A percentile compares a stretch with the other conserved stretches of the same genome.
phyloP scores from a whole-genome alignment of 2,888 invertebrate genomes.

The Keiferia lycopersicella region DNA sequence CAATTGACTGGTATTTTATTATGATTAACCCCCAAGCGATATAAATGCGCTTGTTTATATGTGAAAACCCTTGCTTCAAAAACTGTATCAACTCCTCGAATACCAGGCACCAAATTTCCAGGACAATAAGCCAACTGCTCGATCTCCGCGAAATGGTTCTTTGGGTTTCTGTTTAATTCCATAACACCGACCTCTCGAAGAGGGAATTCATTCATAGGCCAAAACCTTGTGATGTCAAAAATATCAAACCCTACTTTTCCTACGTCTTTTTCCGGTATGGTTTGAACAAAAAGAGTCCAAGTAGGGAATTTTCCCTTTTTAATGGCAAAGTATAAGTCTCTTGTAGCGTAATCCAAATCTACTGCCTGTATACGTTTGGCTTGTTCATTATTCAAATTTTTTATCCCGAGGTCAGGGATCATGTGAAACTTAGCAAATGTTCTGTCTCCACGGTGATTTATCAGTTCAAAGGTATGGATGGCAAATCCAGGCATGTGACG shows the following conservation, averaged over 20 bases:
- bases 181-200: slow-evolving; percentile 91
- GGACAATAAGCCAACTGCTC: slow-evolving; percentile 95
- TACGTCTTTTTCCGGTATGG: slow-evolving; percentile 86
- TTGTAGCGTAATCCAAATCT: slow-evolving; percentile 93
- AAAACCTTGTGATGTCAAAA: slow-evolving; percentile 94
- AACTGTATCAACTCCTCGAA: slow-evolving; percentile 95
- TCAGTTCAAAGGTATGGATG: slow-evolving; percentile 93
- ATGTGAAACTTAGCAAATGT: slow-evolving; percentile 94
- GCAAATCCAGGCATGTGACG: slow-evolving; percentile 96
- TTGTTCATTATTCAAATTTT: slow-evolving; percentile 84
- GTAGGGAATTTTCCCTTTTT: slow-evolving; percentile 85
- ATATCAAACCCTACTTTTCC: slow-evolving; percentile 89
- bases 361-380: slow-evolving; percentile 84
- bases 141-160: slow-evolving; percentile 94
- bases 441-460: slow-evolving; percentile 85
- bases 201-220: slow-evolving; percentile 89
- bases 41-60: slow-evolving; percentile 92
- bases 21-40: slow-evolving; percentile 94
- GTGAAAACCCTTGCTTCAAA: slow-evolving; percentile 90
- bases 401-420: slow-evolving; percentile 93
- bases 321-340: slow-evolving; percentile 93
- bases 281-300: slow-evolving; percentile 90
- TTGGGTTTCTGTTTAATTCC: slow-evolving; percentile 91
- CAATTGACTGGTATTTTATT: slow-evolving; percentile 96
- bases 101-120: slow-evolving; percentile 92